Base-by-base conservation (phyloP, 2,888 invertebrate species). In the Amiota minor region DNA sequence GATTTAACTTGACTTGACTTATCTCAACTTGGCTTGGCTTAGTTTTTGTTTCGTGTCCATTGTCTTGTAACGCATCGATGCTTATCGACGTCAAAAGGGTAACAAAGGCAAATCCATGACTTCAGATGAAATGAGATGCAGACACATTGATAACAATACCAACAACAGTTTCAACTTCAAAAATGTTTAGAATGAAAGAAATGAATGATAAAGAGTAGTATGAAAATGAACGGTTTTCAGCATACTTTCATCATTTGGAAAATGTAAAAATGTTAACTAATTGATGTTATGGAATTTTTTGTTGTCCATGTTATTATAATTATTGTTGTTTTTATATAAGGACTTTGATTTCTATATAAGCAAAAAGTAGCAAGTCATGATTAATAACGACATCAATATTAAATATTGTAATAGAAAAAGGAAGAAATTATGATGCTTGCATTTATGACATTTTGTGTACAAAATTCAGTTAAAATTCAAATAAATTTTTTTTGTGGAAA, bases 71-170 rank as follows among this genome's bases (percentile, higher is more conserved):
- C 70, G 75, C 70, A 23, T 11, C 10, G 65, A 46, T 16, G 45
- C 45, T 65, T 18, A 65, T 16, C n/a, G 53, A 53, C 53, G n/a
- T 53, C 53, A 53, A 53, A 53, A 53, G 53, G 53, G 53, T 53
- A 53, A 53, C 53, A 53, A 53, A 53, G n/a, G 53, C 53, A 53
- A 53, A 53, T n/a, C 16, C 53, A 53, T 16, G 53, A 16, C 2
- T 35, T 35, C 35, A 35, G 6, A 62, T 81, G 80, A 81, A 78
- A 82, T 79, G 81, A 82, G 76, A 65, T 76, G 78, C 81, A 81
- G 81, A 76, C 74, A 81, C 78, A 71, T 75, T 84, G 18, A 18
- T 50, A 68, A 46, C 50, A 68, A 68, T 23, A 68, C 12, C n/a
- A 67, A 50, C 53, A 68, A 67, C 50, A 46, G 50, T 47, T 49